Percentiles rank a stretch among this genome's conserved stretches.
Evolutionary conservation across 2,113 vertebrate species (phyloP).

Genomic region (Phaetusa simplex): DNA sequence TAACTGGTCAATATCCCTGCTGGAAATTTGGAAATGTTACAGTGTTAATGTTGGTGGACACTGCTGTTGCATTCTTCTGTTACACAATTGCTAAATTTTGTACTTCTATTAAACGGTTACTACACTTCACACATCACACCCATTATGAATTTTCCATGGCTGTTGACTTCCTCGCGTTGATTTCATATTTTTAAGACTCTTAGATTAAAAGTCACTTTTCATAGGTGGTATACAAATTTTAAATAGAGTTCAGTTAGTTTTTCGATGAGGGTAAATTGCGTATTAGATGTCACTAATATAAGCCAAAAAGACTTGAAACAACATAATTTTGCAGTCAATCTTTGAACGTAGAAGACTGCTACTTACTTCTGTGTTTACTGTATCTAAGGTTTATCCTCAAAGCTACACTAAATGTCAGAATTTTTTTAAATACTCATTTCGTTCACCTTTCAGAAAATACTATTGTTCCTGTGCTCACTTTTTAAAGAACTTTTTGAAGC

Average conservation of each 20-base stretch:
- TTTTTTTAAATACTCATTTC: not conserved
- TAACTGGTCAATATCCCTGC: not conserved
- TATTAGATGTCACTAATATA: not conserved
- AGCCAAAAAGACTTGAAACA: not conserved
- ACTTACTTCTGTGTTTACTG: not conserved
- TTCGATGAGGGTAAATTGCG: not conserved
- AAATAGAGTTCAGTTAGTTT: not conserved
- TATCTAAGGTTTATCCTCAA: not conserved
- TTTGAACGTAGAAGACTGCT: not conserved
- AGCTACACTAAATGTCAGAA: not conserved
- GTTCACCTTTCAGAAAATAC: not conserved
- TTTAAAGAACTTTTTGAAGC: not conserved
- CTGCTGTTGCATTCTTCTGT: not conserved
- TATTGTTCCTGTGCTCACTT: not conserved
- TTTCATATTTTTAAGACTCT: not conserved
- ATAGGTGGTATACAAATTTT: not conserved
- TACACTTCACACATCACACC: not conserved
- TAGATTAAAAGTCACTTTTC: not conserved
- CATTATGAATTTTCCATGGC: not conserved
- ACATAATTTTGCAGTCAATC: accelerated
- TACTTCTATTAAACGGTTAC: not conserved
- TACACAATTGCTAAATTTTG: not conserved
- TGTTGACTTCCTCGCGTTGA: accelerated
- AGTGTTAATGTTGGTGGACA: not conserved
- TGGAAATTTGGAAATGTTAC: not conserved